A percentile compares a stretch with the other conserved stretches of the same genome.
These are phyloP conservation scores for Lanius collurio DNA, from an alignment of 2,113 vertebrate genomes.

Conservation along the genomic window DNA sequence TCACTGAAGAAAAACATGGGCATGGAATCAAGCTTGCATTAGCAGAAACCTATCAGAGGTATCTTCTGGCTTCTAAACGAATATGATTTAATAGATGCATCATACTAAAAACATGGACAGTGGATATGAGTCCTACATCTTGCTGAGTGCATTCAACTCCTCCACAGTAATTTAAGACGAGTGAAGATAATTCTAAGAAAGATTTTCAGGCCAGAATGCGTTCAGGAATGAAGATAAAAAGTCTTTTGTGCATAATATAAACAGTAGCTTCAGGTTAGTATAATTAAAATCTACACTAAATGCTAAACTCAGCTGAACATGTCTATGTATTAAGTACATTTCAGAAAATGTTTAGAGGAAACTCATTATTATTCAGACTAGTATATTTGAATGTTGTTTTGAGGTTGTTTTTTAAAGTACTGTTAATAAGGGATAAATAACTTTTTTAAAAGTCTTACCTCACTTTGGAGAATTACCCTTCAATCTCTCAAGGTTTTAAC, in stretches of 20 bases:
- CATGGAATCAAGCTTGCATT: slow-evolving; percentile 15
- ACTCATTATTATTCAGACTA: background rate
- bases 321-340: background rate
- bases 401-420: background rate
- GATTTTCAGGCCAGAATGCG: background rate
- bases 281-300: background rate
- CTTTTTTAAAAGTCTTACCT: background rate
- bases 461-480: background rate
- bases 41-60: slow-evolving; percentile 14
- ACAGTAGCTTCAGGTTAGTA: background rate
- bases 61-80: slow-evolving; percentile 26
- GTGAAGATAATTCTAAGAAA: background rate
- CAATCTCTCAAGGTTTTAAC: background rate
- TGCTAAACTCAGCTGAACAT: background rate
- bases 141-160: background rate
- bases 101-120: background rate
- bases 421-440: background rate
- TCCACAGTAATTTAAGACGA: slow-evolving; percentile 40
- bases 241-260: background rate
- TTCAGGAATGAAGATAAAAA: background rate
- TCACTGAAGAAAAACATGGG: background rate
- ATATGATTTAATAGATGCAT: background rate
- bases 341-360: background rate
- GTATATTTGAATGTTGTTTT: background rate
- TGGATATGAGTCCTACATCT: background rate